Conservation (phyloP, 2,888 invertebrate species). For the Drosophila helvetica region DNA sequence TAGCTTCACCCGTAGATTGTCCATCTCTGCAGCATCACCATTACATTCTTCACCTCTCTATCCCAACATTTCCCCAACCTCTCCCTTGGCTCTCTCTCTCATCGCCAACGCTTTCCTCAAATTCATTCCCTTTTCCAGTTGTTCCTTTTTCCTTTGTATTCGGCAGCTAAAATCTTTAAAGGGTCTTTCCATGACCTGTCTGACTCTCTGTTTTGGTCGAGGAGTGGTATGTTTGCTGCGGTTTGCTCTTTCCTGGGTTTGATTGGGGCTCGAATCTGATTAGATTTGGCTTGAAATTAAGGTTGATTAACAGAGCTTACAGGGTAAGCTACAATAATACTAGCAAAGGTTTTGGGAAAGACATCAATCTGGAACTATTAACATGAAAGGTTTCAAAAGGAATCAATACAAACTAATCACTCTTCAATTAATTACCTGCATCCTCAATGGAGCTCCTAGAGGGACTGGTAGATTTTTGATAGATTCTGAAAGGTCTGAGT, state of each 20-base stretch:
- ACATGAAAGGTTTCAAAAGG: not conserved
- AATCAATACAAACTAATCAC: not conserved
- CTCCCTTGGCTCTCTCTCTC: too few species aligned
- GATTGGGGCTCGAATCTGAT: conserved; percentile 27
- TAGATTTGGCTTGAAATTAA: conserved; percentile 40
- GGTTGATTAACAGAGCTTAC: conserved; percentile 6
- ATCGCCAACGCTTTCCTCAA: not conserved
- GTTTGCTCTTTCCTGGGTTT: conserved; percentile 27
- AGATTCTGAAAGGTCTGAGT: not conserved
- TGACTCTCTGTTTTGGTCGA: conserved; percentile 36
- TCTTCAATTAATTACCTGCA: not conserved
- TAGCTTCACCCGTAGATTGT: conserved; percentile 7
- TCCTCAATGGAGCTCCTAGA: not conserved
- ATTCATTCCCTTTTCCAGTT: not conserved
- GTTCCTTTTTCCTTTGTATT: conserved; percentile 22
- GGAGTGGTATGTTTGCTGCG: conserved; percentile 36
- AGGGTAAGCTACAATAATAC: not conserved
- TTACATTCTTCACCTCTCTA: not conserved
- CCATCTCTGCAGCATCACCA: not conserved
- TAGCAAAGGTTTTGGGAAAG: not conserved
- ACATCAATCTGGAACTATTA: not conserved
- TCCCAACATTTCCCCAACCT: too few species aligned
- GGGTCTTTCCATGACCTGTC: not conserved
- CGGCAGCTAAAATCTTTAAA: not conserved
- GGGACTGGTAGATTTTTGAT: not conserved